Conservation (phyloP, 2,888 invertebrate genomes). For the Cerceris rybyensis region DNA sequence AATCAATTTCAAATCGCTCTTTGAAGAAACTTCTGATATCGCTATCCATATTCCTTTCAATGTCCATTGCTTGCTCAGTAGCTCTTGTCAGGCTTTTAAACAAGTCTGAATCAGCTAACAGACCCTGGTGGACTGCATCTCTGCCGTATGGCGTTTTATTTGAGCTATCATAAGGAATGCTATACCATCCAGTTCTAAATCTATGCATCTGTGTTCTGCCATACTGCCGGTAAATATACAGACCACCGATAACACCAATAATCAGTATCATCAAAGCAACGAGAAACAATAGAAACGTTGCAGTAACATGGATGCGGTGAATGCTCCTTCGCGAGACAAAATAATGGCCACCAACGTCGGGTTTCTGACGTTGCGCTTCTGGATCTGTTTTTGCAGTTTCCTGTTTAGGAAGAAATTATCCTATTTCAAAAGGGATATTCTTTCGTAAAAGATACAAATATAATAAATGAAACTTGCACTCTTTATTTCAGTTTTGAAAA, state of each 20-base stretch:
- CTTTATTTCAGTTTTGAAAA: neutral
- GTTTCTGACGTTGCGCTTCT: constrained; percentile 80
- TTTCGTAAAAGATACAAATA: neutral
- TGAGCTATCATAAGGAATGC: constrained; percentile 84
- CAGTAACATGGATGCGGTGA: constrained; percentile 84
- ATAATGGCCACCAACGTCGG: constrained; percentile 78
- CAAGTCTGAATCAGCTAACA: constrained; percentile 69
- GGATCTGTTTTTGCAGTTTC: constrained; percentile 80
- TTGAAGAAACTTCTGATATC: constrained; percentile 84
- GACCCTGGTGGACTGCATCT: constrained; percentile 64
- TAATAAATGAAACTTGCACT: neutral
- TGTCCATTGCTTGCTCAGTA: constrained; percentile 57
- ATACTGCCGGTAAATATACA: constrained; percentile 90
- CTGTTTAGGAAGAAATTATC: constrained; percentile 55
- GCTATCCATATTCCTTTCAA: constrained; percentile 47
- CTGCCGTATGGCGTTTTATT: constrained; percentile 68
- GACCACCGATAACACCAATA: constrained; percentile 87
- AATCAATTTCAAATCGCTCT: constrained; percentile 91
- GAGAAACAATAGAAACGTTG: constrained; percentile 87
- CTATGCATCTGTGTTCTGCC: constrained; percentile 85
- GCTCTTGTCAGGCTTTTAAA: constrained; percentile 66
- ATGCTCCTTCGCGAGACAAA: constrained; percentile 82
- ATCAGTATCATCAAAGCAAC: constrained; percentile 88
- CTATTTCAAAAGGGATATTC: neutral
- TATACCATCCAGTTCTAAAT: constrained; percentile 87